These are phyloP conservation scores for Invenusta paracnida DNA, from an alignment of 2,888 invertebrate genomes.

Conservation along the genomic window DNA sequence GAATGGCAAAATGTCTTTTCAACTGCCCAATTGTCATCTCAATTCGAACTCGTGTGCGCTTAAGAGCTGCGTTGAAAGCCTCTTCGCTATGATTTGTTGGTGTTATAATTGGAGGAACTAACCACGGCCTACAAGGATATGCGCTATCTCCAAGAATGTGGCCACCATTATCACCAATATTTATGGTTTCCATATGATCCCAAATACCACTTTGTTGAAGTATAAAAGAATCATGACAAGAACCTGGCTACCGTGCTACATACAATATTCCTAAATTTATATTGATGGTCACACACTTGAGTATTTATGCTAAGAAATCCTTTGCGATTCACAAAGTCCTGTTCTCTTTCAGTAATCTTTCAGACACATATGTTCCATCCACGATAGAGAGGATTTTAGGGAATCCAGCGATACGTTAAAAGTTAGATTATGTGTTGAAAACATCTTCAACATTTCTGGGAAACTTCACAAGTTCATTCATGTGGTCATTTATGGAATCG, in stretches of 20 bases:
- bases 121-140: constrained; percentile 43
- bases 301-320: constrained; percentile 48
- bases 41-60: constrained; percentile 39
- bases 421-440: not conserved
- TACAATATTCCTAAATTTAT: constrained; percentile 45
- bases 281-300: constrained; percentile 46
- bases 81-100: constrained; percentile 16
- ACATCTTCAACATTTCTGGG: constrained; percentile 14
- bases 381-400: constrained; percentile 48
- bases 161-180: constrained; percentile 36
- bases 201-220: constrained; percentile 42
- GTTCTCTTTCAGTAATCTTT: constrained; percentile 45
- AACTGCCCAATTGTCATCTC: constrained; percentile 38
- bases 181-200: constrained; percentile 41
- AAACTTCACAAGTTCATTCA: constrained; percentile 38
- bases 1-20: constrained; percentile 35
- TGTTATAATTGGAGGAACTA: constrained; percentile 42
- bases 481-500: constrained; percentile 3
- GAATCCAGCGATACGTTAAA: constrained; percentile 43
- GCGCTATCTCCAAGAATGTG: constrained; percentile 43
- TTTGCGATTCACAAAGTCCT: constrained; percentile 47
- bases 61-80: constrained; percentile 39
- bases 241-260: constrained; percentile 48
- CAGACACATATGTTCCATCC: constrained; percentile 49
- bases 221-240: constrained; percentile 48